phyloP scores from a whole-genome alignment of 2,797 vertebrate genomes.

The Falco columbarius region DNA sequence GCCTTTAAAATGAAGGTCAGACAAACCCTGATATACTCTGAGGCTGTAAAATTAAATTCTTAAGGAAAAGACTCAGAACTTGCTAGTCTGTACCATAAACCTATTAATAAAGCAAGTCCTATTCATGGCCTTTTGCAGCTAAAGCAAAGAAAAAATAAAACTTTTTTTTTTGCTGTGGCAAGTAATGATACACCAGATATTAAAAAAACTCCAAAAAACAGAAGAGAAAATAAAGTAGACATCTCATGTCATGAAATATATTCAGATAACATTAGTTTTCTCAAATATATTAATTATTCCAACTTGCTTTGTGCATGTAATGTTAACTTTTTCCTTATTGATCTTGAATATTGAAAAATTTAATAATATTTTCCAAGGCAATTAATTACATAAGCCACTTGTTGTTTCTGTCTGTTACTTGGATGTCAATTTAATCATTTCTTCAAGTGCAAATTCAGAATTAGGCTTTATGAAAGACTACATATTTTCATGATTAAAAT shows the following conservation, averaged over 20 bases:
- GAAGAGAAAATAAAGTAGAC: neutral
- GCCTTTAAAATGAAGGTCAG: neutral
- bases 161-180: neutral
- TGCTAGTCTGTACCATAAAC: neutral
- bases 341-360: neutral
- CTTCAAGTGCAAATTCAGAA: neutral
- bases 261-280: neutral
- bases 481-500: neutral
- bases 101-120: neutral
- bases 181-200: neutral
- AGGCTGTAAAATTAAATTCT: neutral
- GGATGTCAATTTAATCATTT: neutral
- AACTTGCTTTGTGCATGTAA: neutral
- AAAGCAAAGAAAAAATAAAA: neutral
- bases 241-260: neutral
- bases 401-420: neutral
- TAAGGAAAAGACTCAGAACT: neutral
- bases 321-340: neutral
- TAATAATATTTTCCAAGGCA: neutral
- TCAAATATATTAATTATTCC: neutral
- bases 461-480: neutral
- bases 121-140: neutral
- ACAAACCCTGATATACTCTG: neutral
- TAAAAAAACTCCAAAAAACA: neutral
- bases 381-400: neutral